Evolutionary conservation across 2,888 invertebrate species (phyloP), one percentile per base, ranked within the genome.

Genomic region (Amiota mariae): DNA sequence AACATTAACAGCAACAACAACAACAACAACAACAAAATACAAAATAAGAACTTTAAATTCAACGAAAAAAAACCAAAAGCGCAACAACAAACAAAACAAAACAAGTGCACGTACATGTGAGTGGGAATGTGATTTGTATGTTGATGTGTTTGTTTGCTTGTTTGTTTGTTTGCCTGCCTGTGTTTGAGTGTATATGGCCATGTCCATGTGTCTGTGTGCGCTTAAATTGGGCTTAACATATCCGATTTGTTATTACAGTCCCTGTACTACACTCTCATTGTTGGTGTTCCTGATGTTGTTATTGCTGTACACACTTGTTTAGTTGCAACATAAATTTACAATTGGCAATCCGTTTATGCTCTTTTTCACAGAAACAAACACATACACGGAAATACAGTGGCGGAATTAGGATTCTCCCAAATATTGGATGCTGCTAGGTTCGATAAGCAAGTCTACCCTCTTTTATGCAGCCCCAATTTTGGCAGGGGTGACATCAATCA

Each of bases 281-380:
- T 67, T 67, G 67, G 13, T 67, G 20, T 67, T 67, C 24, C 54
- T 66, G 12, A n/a, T n/a, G n/a, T 67, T 67, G 67, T 20, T 67
- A 12, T 67, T 67, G 51, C 54, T 66, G 12, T 48, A 4, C 15
- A 15, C 66, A 66, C 66, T 66, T 68, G 67, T 68, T 68, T 54
- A 68, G 67, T 68, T 68, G 67, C 67, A 51, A 68, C 54, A 68
- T 68, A 68, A 68, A 68, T 68, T 68, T 68, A 68, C 67, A 68
- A 68, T 51, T 68, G 51, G 67, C 67, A 68, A 68, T 68, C 67
- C 51, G 51, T 68, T 68, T 68, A 68, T 68, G 67, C 67, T 49
- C 51, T 49, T 49, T 51, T 68, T 13, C 67, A 10, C 47, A 20
- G 51, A 15, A 36, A 36, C 18, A 20, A 15, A 15, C 36, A 63